These are phyloP conservation scores for Imbricaverruca yamaguchii DNA, from an alignment of 2,888 invertebrate genomes.

Conservation along the genomic window DNA sequence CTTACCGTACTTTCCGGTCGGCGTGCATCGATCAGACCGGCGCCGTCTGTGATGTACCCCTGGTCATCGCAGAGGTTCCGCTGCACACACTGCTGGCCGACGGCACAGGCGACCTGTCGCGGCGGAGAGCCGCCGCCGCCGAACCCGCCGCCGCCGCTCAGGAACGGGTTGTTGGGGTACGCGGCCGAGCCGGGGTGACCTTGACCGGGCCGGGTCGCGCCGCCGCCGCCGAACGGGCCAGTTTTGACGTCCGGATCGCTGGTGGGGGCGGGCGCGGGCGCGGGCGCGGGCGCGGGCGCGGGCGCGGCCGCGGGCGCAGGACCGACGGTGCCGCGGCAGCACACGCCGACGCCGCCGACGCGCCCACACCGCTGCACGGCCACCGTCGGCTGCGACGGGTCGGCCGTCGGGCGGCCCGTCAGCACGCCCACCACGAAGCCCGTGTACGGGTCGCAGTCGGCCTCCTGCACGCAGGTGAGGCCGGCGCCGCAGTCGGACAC, in stretches of 20 bases:
- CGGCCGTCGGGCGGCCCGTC: background rate
- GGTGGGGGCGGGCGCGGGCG: too few relatives aligned
- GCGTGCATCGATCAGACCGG: conserved; percentile 25
- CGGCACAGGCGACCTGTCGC: background rate
- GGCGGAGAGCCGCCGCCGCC: background rate
- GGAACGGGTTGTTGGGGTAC: background rate
- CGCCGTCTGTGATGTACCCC: conserved; percentile 28
- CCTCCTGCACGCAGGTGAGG: background rate
- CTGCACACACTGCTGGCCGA: conserved; percentile 26
- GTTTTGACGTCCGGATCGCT: too few relatives aligned
- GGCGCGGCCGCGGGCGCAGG: background rate
- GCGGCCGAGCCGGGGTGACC: too few relatives aligned
- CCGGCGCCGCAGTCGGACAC: background rate
- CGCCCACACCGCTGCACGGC: background rate
- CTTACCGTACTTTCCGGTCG: background rate
- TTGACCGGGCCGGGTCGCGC: too few relatives aligned
- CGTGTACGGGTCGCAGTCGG: background rate
- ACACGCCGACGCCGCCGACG: background rate
- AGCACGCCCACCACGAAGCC: background rate
- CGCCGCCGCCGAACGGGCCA: too few relatives aligned
- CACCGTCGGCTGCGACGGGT: background rate
- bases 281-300: too few relatives aligned
- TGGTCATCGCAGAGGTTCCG: conserved; percentile 27
- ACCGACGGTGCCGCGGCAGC: background rate
- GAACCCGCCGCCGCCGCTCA: background rate